Base-by-base conservation (phyloP, 1,140 invertebrate species). In the Oreohelix idahoensis region DNA sequence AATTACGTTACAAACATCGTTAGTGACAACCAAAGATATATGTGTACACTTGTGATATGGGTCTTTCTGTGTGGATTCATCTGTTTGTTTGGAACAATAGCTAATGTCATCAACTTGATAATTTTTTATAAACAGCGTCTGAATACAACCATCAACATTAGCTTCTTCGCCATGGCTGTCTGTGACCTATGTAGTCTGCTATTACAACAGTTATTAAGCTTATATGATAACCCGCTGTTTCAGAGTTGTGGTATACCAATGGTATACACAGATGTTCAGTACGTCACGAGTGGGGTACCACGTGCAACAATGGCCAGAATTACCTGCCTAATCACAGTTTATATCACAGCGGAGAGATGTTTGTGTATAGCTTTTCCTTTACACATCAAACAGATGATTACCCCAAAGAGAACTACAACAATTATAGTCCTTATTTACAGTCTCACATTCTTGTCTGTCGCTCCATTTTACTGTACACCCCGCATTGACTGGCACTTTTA, bases 371-470 rank as follows among this genome's bases (percentile, higher is more conserved):
- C 32, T 5, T 66, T 66, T 42, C n/a, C 38, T 42, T 26, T 42
- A 38, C n/a, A 73, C 5, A 26, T 73, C 71, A 73, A 73, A 42
- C n/a, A 38, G n/a, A 73, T 73, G 32, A 38, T 73, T 11, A 73
- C 71, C 4, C 71, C 71, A 23, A 73, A 73, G 36, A 73, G 71
- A 73, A 38, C 32, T 26, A 36, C 36, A 38, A 23, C 35, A 38
- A 73, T 38, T 26, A 38, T 73, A 8, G 11, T 26, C 10, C 8
- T 35, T 73, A 32, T 73, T 8, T 32, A 38, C 10, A 73, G 23
- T 26, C 11, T 73, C 10, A 73, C 23, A 26, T 26, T 38, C 2
- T 32, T 38, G 26, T 32, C 38, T 10, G 29, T 35, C 10, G 38
- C 35, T 42, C 38, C 38, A 8, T 23, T 26, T 11, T 35, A 35